Base-by-base conservation (phyloP, 2,797 vertebrate genomes). In the Menidia menidia region DNA sequence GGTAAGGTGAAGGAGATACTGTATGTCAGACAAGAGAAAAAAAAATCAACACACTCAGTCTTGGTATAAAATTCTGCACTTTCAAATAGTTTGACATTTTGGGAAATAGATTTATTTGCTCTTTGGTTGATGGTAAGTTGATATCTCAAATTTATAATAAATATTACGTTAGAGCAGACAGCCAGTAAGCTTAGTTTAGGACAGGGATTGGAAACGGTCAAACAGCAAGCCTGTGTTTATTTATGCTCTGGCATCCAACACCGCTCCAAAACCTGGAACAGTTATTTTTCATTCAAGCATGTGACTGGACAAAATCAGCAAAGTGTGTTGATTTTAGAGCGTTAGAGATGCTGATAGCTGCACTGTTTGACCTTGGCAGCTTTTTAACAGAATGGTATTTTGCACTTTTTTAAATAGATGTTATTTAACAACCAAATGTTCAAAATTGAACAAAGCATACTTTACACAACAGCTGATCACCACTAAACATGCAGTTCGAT, bases 131-230 rank as follows among this genome's bases (percentile, higher is more conserved):
- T 16, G 43, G 33, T 57, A 12, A 12, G 13, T 44, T 57, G 45
- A 44, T 6, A 39, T 30, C 19, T 53, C 6, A 55, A 64, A 60
- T 43, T 18, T 64, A 35, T 41, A 35, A 33, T 64, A 6, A 69
- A 69, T 59, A 31, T 32, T 69, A 48, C 42, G 50, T 64, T 69
- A 42, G 45, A 43, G 30, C 16, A 39, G 33, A 39, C 43, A 67
- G 44, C 32, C 12, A 48, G 19, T 51, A 25, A 33, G 0, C 42
- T 45, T 53, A 14, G 33, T 35, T 69, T 42, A 58, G 41, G n/a
- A 48, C 42, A 61, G 47, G 30, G 19, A 39, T 6, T 47, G 42
- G 56, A 68, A 69, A 47, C 6, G 25, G 33, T 3, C 7, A 60
- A 44, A 60, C 11, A 60, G 6, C 32, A 31, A 70, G 56, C 35